Evolutionary conservation across 2,888 invertebrate species (phyloP), one percentile per base, ranked within the genome.

Genomic region (Oscheius sp.): DNA sequence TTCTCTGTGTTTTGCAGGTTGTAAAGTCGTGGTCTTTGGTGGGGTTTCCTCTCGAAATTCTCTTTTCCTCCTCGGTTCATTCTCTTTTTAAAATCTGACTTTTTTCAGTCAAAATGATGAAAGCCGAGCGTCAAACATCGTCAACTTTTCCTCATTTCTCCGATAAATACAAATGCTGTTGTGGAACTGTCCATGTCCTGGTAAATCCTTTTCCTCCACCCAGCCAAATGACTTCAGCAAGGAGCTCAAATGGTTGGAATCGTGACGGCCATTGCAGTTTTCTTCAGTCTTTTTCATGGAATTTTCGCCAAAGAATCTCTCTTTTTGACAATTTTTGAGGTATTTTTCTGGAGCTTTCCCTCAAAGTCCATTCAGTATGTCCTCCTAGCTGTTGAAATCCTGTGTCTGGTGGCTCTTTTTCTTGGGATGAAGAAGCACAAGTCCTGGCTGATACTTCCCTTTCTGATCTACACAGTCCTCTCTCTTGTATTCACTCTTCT

Each of bases 131-230:
- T 8, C 50, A 50, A 10, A n/a, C n/a, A n/a, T 37, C 29, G 3
- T 12, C 25, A 20, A 37, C 72, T 12, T 69, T 69, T 52, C 61
- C 65, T 1, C 74, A 77, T 53, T 73, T 71, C 37, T 67, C 69
- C 53, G 66, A 64, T 42, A 70, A 73, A 58, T 77, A 77, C 70
- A 73, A 71, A 39, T 77, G 77, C 27, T 77, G 77, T 34, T 77
- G 77, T 29, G 66, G 70, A 27, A 48, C 68, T 12, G 75, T 77
- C 4, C 77, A 77, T 45, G 77, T 77, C n/a, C 70, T 71, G 69
- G 72, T 71, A 8, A 27, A 31, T 61, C 20, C 8, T 53, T 15
- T 29, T 15, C 31, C 15, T 53, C n/a, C 15, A 4, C 53, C 31
- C 10, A 27, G 10, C 12, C 12, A 12, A 46, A 8, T 46, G 46